phyloP scores from a whole-genome alignment of 2,888 invertebrate species.

The Coecobrya sp. region DNA sequence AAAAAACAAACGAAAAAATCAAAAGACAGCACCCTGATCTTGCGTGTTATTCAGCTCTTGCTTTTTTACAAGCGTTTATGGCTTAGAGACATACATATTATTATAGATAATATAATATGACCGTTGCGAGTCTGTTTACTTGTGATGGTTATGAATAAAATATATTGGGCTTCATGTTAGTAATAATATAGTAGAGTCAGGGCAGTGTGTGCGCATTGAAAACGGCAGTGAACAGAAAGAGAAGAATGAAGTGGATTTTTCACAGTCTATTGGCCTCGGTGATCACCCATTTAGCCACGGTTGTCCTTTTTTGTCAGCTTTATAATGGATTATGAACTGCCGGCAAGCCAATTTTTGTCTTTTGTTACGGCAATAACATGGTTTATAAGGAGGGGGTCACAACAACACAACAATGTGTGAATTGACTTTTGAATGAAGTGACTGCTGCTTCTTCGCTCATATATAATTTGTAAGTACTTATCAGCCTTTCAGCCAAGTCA shows the following conservation, averaged over 20 bases:
- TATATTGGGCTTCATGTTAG: constrained; percentile 30
- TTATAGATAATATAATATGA: background rate
- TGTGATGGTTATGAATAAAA: background rate
- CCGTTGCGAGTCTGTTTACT: background rate
- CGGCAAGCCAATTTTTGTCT: constrained; percentile 77
- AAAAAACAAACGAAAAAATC: background rate
- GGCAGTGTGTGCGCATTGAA: background rate
- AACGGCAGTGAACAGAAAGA: constrained; percentile 18
- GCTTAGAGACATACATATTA: background rate
- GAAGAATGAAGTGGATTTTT: constrained; percentile 68
- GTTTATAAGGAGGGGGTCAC: constrained; percentile 70
- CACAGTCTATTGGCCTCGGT: constrained; percentile 80
- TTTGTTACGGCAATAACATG: constrained; percentile 77
- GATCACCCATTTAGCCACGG: constrained; percentile 79
- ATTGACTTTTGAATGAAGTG: constrained; percentile 68
- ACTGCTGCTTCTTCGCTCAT: constrained; percentile 45
- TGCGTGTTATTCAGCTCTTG: constrained; percentile 50
- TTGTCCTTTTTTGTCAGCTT: constrained; percentile 78
- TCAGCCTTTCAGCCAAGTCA: constrained; percentile 36
- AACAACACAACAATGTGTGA: constrained; percentile 74
- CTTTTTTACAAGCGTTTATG: constrained; percentile 43
- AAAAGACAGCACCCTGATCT: constrained; percentile 49
- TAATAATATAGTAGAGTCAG: background rate
- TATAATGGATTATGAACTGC: constrained; percentile 80
- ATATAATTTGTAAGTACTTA: constrained; percentile 78